A percentile compares a stretch with the other conserved stretches of the same genome.
phyloP scores from a whole-genome alignment of 1,140 invertebrate species.

The Drosophila cardini region DNA sequence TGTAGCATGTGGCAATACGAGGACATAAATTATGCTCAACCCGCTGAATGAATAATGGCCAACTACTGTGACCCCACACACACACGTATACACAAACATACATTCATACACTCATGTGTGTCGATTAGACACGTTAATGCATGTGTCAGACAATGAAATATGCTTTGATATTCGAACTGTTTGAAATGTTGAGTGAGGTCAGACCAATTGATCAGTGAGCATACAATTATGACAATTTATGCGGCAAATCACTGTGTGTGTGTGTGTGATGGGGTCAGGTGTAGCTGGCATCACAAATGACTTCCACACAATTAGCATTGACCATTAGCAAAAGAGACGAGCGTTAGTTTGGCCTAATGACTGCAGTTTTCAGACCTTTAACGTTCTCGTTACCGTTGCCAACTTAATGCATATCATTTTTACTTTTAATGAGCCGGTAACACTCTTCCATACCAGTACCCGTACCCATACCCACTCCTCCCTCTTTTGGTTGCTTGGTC shows the following conservation, averaged over 20 bases:
- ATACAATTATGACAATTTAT: conserved; percentile 79
- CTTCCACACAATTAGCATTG: conserved; percentile 79
- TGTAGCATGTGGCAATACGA: conserved; percentile 48
- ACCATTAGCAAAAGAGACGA: conserved; percentile 57
- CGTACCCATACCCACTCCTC: neutral
- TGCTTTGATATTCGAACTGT: conserved; percentile 61
- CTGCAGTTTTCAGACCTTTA: conserved; percentile 44
- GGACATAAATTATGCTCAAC: conserved; percentile 74
- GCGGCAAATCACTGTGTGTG: conserved; percentile 55
- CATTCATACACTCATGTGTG: conserved; percentile 41
- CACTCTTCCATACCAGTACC: conserved; percentile 9
- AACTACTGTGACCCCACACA: neutral
- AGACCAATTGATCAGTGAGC: conserved; percentile 5
- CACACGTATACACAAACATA: too few relatives aligned
- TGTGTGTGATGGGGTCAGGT: conserved; percentile 12
- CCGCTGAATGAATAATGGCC: conserved; percentile 71
- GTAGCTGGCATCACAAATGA: conserved; percentile 55
- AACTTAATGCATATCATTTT: conserved; percentile 83
- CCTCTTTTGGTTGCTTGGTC: conserved; percentile 20
- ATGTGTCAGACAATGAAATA: conserved; percentile 79
- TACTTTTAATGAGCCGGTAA: conserved; percentile 78
- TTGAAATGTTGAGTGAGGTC: conserved; percentile 15
- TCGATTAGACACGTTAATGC: conserved; percentile 80
- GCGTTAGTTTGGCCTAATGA: conserved; percentile 74
- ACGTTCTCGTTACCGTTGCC: conserved; percentile 49